phyloP scores from a whole-genome alignment of 2,888 invertebrate genomes.

The Anagyrus pseudococci region DNA sequence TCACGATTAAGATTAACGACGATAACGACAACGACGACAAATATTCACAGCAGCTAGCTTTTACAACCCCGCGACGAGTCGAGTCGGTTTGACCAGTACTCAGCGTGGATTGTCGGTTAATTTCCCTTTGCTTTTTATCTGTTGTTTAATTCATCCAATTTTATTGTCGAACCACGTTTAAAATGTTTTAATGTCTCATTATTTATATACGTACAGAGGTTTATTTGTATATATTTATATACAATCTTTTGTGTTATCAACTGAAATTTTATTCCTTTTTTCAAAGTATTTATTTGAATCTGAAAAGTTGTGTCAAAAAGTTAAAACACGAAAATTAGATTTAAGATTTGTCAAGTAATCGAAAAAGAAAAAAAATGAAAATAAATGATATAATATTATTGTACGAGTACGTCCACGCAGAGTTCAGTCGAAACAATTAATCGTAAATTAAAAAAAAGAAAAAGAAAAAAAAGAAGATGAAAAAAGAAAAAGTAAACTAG shows the following conservation, averaged over 20 bases:
- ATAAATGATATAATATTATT: conserved; percentile 12
- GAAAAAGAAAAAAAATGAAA: conserved; percentile 14
- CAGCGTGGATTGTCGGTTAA: conserved; percentile 34
- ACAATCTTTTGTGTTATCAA: too few relatives aligned
- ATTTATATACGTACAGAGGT: too few relatives aligned
- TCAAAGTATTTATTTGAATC: conserved; percentile 29
- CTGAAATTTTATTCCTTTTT: conserved; percentile 29
- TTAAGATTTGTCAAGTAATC: conserved; percentile 18
- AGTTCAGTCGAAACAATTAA: conserved; percentile 34
- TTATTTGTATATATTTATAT: too few relatives aligned
- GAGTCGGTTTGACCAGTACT: conserved; percentile 33
- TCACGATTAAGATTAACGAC: conserved; percentile 9
- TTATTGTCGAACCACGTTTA: conserved; percentile 29
- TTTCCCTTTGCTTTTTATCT: conserved; percentile 15
- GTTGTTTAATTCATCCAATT: conserved; percentile 25
- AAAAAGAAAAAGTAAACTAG: conserved; percentile 10
- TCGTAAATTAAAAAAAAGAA: conserved; percentile 3
- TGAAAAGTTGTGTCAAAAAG: conserved; percentile 25
- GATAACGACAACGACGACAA: conserved; percentile 22
- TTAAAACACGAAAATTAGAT: conserved; percentile 31
- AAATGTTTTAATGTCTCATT: too few relatives aligned
- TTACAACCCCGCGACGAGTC: conserved; percentile 15
- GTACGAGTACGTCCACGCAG: conserved; percentile 35
- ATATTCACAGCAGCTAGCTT: conserved; percentile 1
- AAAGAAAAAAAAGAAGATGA: conserved; percentile 2